These are phyloP conservation scores for Carpatolechia fugitivella DNA, from an alignment of 2,888 invertebrate species.

Conservation along the genomic window DNA sequence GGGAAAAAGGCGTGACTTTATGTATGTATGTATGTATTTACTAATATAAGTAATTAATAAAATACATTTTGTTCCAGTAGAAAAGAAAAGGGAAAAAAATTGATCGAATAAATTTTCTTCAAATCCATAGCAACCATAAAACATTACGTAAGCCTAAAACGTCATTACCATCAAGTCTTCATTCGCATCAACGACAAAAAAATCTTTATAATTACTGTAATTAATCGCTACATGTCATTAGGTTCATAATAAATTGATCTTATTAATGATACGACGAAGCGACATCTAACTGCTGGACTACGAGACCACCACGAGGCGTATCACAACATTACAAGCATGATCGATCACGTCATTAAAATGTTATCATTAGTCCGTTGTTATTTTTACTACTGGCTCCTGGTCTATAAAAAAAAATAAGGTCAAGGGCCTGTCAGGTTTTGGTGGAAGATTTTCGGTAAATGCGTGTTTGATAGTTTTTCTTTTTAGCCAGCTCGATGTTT, in stretches of 20 bases:
- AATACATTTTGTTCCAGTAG: too few species aligned
- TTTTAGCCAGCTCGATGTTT: neutral
- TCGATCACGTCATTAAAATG: slow-evolving; percentile 47
- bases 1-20: too few species aligned
- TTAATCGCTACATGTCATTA: neutral
- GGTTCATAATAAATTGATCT: neutral
- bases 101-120: too few species aligned
- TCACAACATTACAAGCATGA: slow-evolving; percentile 46
- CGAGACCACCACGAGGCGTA: slow-evolving; percentile 49
- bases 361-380: slow-evolving; percentile 35
- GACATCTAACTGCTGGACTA: neutral
- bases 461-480: neutral
- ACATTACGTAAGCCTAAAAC: too few species aligned
- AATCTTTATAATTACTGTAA: neutral
- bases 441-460: neutral
- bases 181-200: neutral
- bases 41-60: too few species aligned
- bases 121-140: too few species aligned
- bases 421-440: neutral
- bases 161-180: neutral
- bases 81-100: too few species aligned
- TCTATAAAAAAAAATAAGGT: slow-evolving; percentile 3
- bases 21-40: too few species aligned
- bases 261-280: neutral
- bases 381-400: slow-evolving; percentile 25